Evolutionary conservation across 2,113 vertebrate genomes (phyloP).

Genomic region (Eulemur macaco): DNA sequence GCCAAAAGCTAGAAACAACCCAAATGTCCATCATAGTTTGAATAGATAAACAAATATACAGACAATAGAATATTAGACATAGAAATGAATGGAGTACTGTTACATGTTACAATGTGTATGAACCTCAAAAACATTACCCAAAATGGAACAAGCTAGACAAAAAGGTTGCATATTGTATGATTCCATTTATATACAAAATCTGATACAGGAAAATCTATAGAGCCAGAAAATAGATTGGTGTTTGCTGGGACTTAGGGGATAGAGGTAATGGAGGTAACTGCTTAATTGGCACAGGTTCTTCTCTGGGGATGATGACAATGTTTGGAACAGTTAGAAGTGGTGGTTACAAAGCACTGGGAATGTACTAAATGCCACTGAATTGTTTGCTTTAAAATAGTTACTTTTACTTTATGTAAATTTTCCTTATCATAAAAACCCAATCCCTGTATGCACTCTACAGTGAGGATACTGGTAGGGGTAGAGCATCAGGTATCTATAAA

Average conservation of each 20-base stretch:
- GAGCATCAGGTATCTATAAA: background rate
- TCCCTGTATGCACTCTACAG: background rate
- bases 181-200: background rate
- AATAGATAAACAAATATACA: background rate
- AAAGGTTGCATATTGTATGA: background rate
- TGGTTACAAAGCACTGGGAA: background rate
- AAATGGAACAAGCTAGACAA: background rate
- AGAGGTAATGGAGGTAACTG: background rate
- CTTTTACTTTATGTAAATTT: background rate
- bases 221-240: background rate
- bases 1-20: no score
- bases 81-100: background rate
- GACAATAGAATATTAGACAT: background rate
- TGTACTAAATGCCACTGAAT: background rate
- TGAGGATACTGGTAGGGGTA: background rate
- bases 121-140: background rate
- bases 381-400: background rate
- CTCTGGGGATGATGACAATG: background rate
- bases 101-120: background rate
- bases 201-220: background rate
- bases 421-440: background rate
- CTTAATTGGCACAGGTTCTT: background rate
- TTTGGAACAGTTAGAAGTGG: background rate
- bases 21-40: background rate
- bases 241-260: background rate